Evolutionary conservation across 2,113 vertebrate species (phyloP).

Genomic region (Leptobrachium ailaonicum): DNA sequence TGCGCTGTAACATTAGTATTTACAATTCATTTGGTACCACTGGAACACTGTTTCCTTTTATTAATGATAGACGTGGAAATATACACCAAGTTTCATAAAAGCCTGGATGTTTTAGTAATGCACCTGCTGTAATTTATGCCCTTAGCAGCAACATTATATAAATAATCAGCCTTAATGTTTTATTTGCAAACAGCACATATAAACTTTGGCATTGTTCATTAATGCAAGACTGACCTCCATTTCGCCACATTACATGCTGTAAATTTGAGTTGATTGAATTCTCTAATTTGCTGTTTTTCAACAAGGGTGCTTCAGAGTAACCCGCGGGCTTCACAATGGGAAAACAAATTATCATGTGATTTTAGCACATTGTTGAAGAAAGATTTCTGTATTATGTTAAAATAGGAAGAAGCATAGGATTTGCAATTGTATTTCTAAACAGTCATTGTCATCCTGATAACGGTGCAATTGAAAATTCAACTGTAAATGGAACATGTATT

Average conservation of each 20-base stretch:
- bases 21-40: background rate
- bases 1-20: background rate
- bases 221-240: conserved; percentile 27
- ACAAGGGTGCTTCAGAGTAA: conserved; percentile 25
- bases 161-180: conserved; percentile 29
- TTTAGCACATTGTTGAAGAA: conserved; percentile 23
- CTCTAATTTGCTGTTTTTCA: conserved; percentile 37
- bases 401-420: conserved; percentile 24
- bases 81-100: background rate
- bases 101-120: background rate
- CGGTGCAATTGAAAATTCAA: conserved; percentile 12
- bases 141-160: conserved; percentile 9
- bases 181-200: background rate
- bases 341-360: conserved; percentile 36
- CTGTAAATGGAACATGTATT: conserved; percentile 38
- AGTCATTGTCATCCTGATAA: conserved; percentile 32
- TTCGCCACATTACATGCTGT: conserved; percentile 23
- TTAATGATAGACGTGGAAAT: background rate
- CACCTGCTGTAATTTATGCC: conserved; percentile 3
- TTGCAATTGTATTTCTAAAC: conserved; percentile 27
- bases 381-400: conserved; percentile 20
- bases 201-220: background rate
- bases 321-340: conserved; percentile 14
- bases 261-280: conserved; percentile 42
- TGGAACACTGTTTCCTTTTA: background rate